Evolutionary conservation across 2,888 invertebrate species (phyloP).

Genomic region (Acleris sparsana): DNA sequence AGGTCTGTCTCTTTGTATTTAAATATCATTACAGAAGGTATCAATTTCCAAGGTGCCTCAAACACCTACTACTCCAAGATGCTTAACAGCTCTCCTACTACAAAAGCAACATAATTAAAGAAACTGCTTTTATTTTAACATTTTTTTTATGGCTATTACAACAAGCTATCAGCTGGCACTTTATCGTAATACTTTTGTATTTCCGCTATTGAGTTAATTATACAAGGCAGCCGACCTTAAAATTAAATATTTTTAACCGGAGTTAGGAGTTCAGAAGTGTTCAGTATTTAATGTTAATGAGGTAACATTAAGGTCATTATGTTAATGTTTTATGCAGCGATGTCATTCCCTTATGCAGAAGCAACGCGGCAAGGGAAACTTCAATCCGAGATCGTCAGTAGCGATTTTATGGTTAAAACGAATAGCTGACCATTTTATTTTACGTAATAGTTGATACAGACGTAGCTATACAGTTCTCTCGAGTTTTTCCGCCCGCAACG

Average conservation of each 20-base stretch:
- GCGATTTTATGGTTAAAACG: conserved; percentile 5
- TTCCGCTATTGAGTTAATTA: not conserved
- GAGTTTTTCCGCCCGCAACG: too few species aligned
- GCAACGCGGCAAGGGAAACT: not conserved
- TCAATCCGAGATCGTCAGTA: conserved; percentile 7
- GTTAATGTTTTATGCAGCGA: not conserved
- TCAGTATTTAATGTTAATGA: not conserved
- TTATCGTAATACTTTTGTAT: not conserved
- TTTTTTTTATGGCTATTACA: too few species aligned
- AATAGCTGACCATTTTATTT: conserved; percentile 9
- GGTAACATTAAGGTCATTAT: conserved; percentile 8
- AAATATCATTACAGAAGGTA: too few species aligned
- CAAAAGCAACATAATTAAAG: too few species aligned
- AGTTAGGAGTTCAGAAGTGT: not conserved
- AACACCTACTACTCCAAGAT: too few species aligned
- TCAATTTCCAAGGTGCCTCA: too few species aligned
- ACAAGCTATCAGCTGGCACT: not conserved
- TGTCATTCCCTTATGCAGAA: not conserved
- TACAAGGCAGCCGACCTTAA: not conserved
- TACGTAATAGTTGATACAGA: conserved; percentile 1
- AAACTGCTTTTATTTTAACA: too few species aligned
- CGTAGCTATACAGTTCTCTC: too few species aligned
- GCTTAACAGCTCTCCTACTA: too few species aligned
- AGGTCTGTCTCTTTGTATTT: too few species aligned
- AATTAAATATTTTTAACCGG: not conserved